A percentile compares a stretch with the other conserved stretches of the same genome.
Evolutionary conservation across 2,888 invertebrate genomes (phyloP).

Genomic region (Cephonodes hylas): DNA sequence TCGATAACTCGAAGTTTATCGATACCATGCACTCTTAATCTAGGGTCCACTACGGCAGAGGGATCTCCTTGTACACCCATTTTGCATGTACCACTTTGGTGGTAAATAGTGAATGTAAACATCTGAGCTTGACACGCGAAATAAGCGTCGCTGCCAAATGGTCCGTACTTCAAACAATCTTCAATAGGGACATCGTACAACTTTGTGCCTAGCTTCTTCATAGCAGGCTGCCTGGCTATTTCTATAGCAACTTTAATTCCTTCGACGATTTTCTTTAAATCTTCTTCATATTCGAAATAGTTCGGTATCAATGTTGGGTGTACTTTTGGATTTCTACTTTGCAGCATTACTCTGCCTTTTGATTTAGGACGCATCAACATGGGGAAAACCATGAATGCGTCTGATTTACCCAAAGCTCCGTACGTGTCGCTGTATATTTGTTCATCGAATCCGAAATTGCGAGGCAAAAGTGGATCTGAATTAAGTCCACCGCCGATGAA

Average conservation of each 20-base stretch:
- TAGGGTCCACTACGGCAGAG: slow-evolving; percentile 83
- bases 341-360: slow-evolving; percentile 84
- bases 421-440: slow-evolving; percentile 66
- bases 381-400: slow-evolving; percentile 82
- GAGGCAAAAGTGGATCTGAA: slow-evolving; percentile 65
- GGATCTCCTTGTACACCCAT: slow-evolving; percentile 82
- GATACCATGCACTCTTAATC: slow-evolving; percentile 84
- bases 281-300: slow-evolving; percentile 85
- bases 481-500: slow-evolving; percentile 81
- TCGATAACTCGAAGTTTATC: slow-evolving; percentile 86
- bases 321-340: slow-evolving; percentile 85
- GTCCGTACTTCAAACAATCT: slow-evolving; percentile 77
- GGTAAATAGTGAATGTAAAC: slow-evolving; percentile 86
- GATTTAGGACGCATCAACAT: slow-evolving; percentile 88
- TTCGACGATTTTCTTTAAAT: slow-evolving; percentile 83
- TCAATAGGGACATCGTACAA: slow-evolving; percentile 82
- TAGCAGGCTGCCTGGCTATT: slow-evolving; percentile 79
- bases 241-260: slow-evolving; percentile 83
- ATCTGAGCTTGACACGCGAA: slow-evolving; percentile 85
- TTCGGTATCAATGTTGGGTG: slow-evolving; percentile 89
- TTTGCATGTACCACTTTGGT: slow-evolving; percentile 84
- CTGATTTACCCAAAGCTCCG: slow-evolving; percentile 59
- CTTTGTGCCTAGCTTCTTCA: slow-evolving; percentile 81
- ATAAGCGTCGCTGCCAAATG: slow-evolving; percentile 84
- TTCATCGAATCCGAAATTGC: slow-evolving; percentile 79